phyloP scores from a whole-genome alignment of 2,888 invertebrate genomes.

The Linnaemya tessellans region DNA sequence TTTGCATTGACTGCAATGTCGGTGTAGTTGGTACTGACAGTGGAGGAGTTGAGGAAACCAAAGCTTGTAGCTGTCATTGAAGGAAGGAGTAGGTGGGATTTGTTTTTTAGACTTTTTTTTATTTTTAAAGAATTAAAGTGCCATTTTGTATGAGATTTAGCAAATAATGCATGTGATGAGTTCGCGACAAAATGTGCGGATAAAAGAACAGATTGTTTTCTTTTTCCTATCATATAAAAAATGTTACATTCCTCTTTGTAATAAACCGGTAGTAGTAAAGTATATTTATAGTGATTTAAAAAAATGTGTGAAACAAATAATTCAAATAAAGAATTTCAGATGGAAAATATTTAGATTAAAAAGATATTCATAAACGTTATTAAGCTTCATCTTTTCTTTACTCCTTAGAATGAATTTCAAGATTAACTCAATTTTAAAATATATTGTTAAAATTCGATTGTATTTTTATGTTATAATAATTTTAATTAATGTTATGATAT shows the following conservation, averaged over 20 bases:
- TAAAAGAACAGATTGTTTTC: not conserved
- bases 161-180: conserved; percentile 38
- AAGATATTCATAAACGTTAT: too few species aligned
- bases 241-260: conserved; percentile 62
- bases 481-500: too few species aligned
- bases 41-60: conserved; percentile 83
- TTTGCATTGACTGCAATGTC: conserved; percentile 82
- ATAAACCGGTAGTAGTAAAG: conserved; percentile 52
- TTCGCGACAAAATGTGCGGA: conserved; percentile 5
- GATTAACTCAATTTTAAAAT: too few species aligned
- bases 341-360: too few species aligned
- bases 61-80: conserved; percentile 82
- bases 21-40: conserved; percentile 82
- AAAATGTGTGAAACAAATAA: not conserved
- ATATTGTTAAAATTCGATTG: too few species aligned
- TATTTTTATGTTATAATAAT: too few species aligned
- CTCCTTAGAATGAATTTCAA: too few species aligned
- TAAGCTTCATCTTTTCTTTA: too few species aligned
- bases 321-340: too few species aligned
- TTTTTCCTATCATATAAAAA: not conserved
- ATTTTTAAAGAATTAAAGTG: conserved; percentile 12
- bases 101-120: conserved; percentile 43
- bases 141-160: conserved; percentile 48
- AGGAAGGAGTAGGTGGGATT: conserved; percentile 49
- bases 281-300: conserved; percentile 9